Percentiles rank a stretch among this genome's conserved stretches.
phyloP scores from a whole-genome alignment of 2,113 vertebrate genomes.

The Neoarius graeffei region DNA sequence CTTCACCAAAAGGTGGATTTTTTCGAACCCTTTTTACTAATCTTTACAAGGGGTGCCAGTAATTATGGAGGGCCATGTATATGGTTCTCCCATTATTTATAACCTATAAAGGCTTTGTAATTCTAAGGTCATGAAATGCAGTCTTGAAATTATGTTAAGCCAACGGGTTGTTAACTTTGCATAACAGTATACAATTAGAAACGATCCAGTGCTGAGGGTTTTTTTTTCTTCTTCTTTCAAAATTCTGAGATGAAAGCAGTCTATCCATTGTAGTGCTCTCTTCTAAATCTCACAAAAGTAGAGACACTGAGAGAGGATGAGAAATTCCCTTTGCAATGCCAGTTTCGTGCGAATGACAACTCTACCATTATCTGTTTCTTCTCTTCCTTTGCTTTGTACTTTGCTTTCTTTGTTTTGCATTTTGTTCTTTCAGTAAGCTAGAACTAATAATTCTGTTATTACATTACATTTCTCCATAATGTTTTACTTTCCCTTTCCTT shows the following conservation, averaged over 20 bases:
- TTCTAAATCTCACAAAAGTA: background rate
- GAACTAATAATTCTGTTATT: background rate
- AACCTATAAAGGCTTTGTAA: background rate
- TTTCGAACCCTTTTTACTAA: no score
- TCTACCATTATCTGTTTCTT: constrained; percentile 16
- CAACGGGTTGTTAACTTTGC: background rate
- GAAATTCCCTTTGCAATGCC: constrained; percentile 54
- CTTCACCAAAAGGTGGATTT: no score
- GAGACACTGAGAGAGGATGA: constrained; percentile 53
- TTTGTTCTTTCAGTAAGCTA: background rate
- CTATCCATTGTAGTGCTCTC: background rate
- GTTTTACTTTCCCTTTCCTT: constrained; percentile 43
- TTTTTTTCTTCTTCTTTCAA: background rate
- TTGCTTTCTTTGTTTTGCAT: background rate
- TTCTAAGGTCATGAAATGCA: background rate
- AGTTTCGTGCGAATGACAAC: background rate
- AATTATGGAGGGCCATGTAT: background rate
- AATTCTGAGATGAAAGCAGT: background rate
- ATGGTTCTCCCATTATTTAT: background rate
- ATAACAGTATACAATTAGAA: background rate
- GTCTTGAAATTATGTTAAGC: background rate
- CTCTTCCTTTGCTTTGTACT: background rate
- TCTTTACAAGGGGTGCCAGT: no score
- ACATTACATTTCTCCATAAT: constrained; percentile 41
- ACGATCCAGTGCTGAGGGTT: background rate